phyloP scores from a whole-genome alignment of 2,888 invertebrate genomes.

The Plebejus anna region DNA sequence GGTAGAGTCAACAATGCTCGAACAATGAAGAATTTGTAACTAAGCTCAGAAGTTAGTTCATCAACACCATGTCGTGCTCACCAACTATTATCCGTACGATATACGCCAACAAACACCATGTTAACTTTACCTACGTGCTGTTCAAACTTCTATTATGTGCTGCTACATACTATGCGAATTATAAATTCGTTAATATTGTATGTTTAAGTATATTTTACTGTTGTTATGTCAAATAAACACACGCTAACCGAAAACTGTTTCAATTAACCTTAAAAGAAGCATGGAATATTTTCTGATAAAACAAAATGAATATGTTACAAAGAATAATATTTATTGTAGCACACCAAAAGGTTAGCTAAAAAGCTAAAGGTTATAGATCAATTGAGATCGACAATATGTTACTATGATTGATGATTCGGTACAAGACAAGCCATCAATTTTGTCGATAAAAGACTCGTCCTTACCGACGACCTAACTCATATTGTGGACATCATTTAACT shows the following conservation, averaged over 20 bases:
- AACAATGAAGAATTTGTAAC: constrained; percentile 58
- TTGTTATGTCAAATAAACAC: neutral
- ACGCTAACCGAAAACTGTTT: neutral
- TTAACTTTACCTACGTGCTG: constrained; percentile 44
- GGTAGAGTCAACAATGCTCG: constrained; percentile 38
- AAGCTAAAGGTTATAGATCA: constrained; percentile 1
- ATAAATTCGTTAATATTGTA: neutral
- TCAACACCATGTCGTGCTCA: constrained; percentile 62
- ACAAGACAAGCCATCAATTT: neutral
- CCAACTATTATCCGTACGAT: constrained; percentile 70
- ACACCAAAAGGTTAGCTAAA: neutral
- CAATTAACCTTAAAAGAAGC: neutral
- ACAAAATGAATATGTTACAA: neutral
- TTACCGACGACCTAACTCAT: neutral
- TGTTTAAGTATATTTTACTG: neutral
- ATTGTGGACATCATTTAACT: constrained; percentile 9
- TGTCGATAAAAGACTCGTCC: constrained; percentile 9
- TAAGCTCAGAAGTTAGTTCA: constrained; percentile 55
- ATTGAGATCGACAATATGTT: constrained; percentile 13
- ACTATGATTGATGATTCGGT: constrained; percentile 5
- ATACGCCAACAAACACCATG: constrained; percentile 49
- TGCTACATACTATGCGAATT: neutral
- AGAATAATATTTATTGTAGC: neutral
- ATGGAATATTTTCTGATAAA: neutral
- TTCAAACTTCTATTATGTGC: constrained; percentile 24